Percentiles rank a stretch among this genome's conserved stretches.
Conservation (phyloP, 1,140 invertebrate species). For the Liolophura sinensis region DNA sequence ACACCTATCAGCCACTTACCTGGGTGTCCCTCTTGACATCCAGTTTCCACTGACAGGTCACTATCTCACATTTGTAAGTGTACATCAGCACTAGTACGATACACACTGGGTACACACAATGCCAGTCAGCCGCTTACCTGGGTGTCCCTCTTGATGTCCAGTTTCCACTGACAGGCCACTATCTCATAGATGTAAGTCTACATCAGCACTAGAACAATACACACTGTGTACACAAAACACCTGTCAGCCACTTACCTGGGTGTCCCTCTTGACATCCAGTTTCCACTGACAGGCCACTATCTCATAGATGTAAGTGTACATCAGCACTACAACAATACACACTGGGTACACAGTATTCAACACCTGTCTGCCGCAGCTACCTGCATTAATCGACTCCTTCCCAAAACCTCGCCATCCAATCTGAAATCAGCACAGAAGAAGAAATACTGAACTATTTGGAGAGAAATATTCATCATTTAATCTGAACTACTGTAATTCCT, state of each 20-base stretch:
- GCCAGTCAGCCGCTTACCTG: constrained; percentile 36
- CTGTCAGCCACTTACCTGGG: constrained; percentile 27
- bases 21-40: constrained; percentile 43
- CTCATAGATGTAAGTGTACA: constrained; percentile 47
- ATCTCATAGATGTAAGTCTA: constrained; percentile 48
- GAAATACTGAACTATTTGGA: not conserved
- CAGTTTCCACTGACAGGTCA: constrained; percentile 55
- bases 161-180: constrained; percentile 53
- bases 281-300: constrained; percentile 55
- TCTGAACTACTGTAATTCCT: too few relatives aligned
- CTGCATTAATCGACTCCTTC: constrained; percentile 39
- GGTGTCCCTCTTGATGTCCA: constrained; percentile 45
- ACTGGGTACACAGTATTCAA: constrained; percentile 48
- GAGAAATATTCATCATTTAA: constrained; percentile 4
- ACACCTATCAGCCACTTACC: constrained; percentile 29
- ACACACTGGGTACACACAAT: constrained; percentile 41
- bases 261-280: constrained; percentile 47
- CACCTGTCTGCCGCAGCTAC: constrained; percentile 25
- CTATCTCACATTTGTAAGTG: constrained; percentile 41
- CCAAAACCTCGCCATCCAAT: constrained; percentile 55
- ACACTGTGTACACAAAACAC: constrained; percentile 33
- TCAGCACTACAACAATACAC: constrained; percentile 41
- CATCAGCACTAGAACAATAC: constrained; percentile 44
- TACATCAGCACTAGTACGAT: constrained; percentile 48
- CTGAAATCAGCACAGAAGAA: constrained; percentile 26